Evolutionary conservation across 1,140 invertebrate genomes (phyloP), one percentile per base, ranked within the genome.

Genomic region (Anastatus disparis): DNA sequence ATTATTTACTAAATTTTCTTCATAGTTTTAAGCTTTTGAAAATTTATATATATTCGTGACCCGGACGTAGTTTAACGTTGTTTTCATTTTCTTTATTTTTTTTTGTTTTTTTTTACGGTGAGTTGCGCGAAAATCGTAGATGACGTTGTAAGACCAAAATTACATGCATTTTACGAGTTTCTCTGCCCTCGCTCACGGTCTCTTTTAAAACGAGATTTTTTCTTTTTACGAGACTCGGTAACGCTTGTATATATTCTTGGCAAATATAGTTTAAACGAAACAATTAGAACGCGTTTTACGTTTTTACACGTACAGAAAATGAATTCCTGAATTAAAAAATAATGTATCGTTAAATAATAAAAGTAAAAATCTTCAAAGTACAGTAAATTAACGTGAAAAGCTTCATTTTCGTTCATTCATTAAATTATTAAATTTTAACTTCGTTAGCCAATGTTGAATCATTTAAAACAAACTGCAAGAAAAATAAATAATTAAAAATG

Each of bases 91-190:
- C n/a, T n/a, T n/a, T n/a, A n/a, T n/a, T n/a, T n/a, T n/a, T n/a
- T n/a, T n/a, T n/a, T n/a, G n/a, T 20, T 48, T 10, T 48, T 27
- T 31, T 27, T 35, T 3, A 31, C 15, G 10, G 35, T 55, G 10
- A 20, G n/a, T n/a, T 10, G 24, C 13, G 22, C 53, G 6, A 29
- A 53, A 53, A 53, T 29, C 15, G 24, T 35, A 35, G 53, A 55
- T 55, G 53, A 55, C 53, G 17, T 55, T 55, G 53, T 27, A n/a
- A 55, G 9, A 55, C 53, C 24, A 20, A 35, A 55, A 55, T 55
- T 35, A 55, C 15, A n/a, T 55, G 13, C 24, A 2, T 55, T 55
- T 55, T 17, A 55, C 27, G 27, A 35, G 53, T 17, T 55, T 12
- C 22, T 48, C 3, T 2, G 22, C 9, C 29, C n/a, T n/a, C n/a